Evolutionary conservation across 2,113 vertebrate species (phyloP).

Genomic region (Arothron firmamentum): DNA sequence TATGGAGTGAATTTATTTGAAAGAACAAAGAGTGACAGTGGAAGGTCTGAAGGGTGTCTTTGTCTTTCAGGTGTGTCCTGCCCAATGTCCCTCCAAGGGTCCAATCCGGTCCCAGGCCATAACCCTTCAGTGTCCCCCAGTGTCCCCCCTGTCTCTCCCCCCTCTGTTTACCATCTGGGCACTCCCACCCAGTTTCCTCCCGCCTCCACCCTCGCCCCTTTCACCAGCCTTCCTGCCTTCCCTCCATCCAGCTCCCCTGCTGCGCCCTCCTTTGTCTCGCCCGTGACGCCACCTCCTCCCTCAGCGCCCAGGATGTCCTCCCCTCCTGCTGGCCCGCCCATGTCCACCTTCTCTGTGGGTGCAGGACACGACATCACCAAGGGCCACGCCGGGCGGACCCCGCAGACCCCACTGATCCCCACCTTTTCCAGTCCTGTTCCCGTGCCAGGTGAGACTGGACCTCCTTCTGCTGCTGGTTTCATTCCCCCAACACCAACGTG

Average conservation of each 20-base stretch:
- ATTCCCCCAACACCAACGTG: no score
- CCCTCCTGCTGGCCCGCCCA: constrained; percentile 77
- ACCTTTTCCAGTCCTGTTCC: constrained; percentile 78
- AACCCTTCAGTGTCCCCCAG: constrained; percentile 51
- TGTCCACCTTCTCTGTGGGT: constrained; percentile 79
- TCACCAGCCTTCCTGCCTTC: constrained; percentile 39
- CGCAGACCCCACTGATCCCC: constrained; percentile 92
- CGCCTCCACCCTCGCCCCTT: constrained; percentile 41
- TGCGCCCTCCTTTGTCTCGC: constrained; percentile 31
- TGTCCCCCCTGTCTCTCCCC: constrained; percentile 44
- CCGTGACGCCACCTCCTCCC: constrained; percentile 34
- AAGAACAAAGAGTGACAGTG: no score
- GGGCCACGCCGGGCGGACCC: constrained; percentile 90
- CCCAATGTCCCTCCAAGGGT: constrained; percentile 35
- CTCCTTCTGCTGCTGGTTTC: background rate
- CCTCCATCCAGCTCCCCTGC: constrained; percentile 31
- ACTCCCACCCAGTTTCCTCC: constrained; percentile 29
- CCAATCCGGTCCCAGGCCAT: constrained; percentile 33
- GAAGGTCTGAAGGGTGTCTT: background rate
- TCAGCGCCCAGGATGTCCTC: constrained; percentile 51
- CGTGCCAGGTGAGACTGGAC: constrained; percentile 74
- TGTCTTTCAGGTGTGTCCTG: constrained; percentile 48
- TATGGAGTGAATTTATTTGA: no score
- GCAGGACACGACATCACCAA: constrained; percentile 88
- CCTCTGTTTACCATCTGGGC: constrained; percentile 62